Conservation (phyloP, 1,140 invertebrate genomes). For the Drosophila burlai region DNA sequence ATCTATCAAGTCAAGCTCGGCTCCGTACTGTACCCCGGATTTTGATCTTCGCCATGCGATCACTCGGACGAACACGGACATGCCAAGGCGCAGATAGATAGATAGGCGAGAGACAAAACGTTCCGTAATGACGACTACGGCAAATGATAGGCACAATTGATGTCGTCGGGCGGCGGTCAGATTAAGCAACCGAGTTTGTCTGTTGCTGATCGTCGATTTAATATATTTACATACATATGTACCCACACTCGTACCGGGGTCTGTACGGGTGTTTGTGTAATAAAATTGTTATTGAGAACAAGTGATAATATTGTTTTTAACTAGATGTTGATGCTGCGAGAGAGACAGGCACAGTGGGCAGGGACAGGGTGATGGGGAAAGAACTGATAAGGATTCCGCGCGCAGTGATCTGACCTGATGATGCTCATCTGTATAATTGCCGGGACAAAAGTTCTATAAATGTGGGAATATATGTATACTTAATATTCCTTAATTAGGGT, state of each 20-base stretch:
- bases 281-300: constrained; percentile 84
- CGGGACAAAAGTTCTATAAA: neutral
- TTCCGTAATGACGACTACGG: constrained; percentile 53
- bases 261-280: constrained; percentile 50
- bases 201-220: constrained; percentile 56
- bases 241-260: constrained; percentile 10
- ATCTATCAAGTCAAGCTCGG: constrained; percentile 56
- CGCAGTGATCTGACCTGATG: constrained; percentile 1
- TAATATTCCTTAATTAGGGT: constrained; percentile 8
- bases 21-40: constrained; percentile 59
- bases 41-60: constrained; percentile 75
- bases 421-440: neutral
- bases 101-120: constrained; percentile 63
- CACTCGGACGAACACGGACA: constrained; percentile 63
- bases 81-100: constrained; percentile 63
- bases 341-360: constrained; percentile 41
- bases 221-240: constrained; percentile 29
- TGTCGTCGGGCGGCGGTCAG: constrained; percentile 60
- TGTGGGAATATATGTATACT: neutral
- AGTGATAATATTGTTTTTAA: constrained; percentile 85
- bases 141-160: constrained; percentile 52
- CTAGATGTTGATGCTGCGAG: constrained; percentile 80
- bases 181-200: constrained; percentile 71
- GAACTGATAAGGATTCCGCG: constrained; percentile 11
- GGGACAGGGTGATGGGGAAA: neutral